Evolutionary conservation across 1,140 invertebrate genomes (phyloP).

Genomic region (Agraylea sexmaculata): DNA sequence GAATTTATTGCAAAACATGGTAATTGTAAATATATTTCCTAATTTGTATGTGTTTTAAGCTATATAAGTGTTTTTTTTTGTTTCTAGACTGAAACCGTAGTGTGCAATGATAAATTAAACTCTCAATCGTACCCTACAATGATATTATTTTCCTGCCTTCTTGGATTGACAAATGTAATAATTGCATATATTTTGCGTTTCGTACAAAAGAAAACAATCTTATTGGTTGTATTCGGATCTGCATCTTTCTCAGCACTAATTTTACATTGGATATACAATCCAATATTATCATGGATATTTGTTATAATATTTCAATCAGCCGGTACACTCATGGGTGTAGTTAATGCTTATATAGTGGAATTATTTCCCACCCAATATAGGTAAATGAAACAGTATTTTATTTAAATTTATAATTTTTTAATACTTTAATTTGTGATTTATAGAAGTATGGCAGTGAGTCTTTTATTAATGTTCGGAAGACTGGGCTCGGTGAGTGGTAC

Average conservation of each 20-base stretch:
- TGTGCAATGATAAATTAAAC: conserved; percentile 25
- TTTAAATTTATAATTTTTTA: not conserved
- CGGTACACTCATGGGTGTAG: conserved; percentile 28
- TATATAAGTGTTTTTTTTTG: too few species aligned
- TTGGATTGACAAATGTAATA: conserved; percentile 24
- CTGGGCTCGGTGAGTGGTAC: conserved; percentile 31
- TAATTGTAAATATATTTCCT: too few species aligned
- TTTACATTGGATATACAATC: conserved; percentile 25
- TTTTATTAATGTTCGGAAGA: conserved; percentile 35
- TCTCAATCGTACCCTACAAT: conserved; percentile 27
- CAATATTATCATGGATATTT: conserved; percentile 24
- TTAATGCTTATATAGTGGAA: conserved; percentile 32
- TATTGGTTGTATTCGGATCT: conserved; percentile 10
- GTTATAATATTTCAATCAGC: conserved; percentile 29
- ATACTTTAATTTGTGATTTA: conserved; percentile 11
- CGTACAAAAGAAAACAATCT: conserved; percentile 24
- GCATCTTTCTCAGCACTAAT: conserved; percentile 23
- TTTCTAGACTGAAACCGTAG: too few species aligned
- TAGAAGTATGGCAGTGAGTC: conserved; percentile 36
- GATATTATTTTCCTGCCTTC: conserved; percentile 26
- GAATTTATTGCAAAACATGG: too few species aligned
- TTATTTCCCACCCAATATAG: conserved; percentile 34
- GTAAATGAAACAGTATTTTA: conserved; percentile 18
- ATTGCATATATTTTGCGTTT: conserved; percentile 25
- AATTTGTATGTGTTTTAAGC: not conserved